Percentiles rank a stretch among this genome's conserved stretches.
phyloP scores from a whole-genome alignment of 2,113 vertebrate species.

The Emydocephalus ijimae region DNA sequence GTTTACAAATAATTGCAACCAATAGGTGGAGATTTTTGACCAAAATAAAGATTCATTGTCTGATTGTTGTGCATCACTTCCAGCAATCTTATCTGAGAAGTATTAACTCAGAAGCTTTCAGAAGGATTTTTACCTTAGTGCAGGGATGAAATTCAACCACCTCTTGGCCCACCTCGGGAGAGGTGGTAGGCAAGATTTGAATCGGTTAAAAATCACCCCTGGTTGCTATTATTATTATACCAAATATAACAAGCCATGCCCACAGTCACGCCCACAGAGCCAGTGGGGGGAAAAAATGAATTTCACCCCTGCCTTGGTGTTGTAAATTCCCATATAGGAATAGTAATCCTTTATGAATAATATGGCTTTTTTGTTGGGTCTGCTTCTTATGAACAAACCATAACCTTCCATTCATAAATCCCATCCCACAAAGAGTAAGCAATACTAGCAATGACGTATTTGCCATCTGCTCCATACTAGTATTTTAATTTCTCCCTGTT shows the following conservation, averaged over 20 bases:
- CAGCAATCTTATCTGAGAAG: not conserved
- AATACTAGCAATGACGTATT: not conserved
- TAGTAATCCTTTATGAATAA: not conserved
- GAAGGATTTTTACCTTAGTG: not conserved
- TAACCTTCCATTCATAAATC: not conserved
- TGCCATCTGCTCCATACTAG: not conserved
- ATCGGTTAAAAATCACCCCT: too few species aligned
- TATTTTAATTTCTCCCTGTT: not conserved
- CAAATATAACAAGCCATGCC: too few species aligned
- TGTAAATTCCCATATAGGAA: not conserved
- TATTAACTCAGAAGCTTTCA: not conserved
- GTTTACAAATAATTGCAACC: not conserved
- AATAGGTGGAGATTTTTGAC: not conserved
- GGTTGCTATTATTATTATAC: too few species aligned
- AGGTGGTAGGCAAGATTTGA: too few species aligned
- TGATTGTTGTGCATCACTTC: not conserved
- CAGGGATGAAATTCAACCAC: too few species aligned
- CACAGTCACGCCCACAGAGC: too few species aligned
- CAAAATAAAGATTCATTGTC: not conserved
- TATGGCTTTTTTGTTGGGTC: not conserved
- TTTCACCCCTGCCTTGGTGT: not conserved
- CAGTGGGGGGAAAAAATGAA: too few species aligned
- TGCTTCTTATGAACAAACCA: not conserved
- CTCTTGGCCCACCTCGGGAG: too few species aligned
- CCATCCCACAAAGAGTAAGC: not conserved